These are phyloP conservation scores for Gallinago paraguaiae DNA, from an alignment of 2,113 vertebrate species.

Conservation along the genomic window DNA sequence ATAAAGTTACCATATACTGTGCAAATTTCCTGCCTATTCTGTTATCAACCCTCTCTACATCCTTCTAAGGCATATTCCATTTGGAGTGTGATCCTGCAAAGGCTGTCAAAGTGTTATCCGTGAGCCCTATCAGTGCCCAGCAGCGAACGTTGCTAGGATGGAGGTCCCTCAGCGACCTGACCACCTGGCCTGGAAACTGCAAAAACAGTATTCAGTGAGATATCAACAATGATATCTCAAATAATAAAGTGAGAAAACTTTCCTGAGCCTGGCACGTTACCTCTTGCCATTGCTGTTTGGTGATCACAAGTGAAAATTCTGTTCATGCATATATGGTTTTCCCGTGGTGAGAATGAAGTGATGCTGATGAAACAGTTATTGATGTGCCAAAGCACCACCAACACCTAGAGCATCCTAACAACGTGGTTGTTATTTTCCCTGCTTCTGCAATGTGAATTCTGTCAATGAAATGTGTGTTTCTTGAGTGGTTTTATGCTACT, in stretches of 20 bases:
- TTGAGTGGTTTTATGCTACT: background rate
- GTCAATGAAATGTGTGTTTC: background rate
- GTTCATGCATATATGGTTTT: background rate
- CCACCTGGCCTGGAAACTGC: background rate
- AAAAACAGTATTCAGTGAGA: background rate
- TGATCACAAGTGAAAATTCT: background rate
- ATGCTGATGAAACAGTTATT: background rate
- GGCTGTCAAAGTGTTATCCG: background rate
- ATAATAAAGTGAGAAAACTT: background rate
- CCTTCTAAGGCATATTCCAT: background rate
- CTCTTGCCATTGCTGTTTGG: background rate
- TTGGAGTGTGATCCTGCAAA: background rate
- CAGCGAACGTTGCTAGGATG: background rate
- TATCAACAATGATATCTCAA: background rate
- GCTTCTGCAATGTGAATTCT: background rate
- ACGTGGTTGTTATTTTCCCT: background rate
- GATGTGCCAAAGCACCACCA: background rate
- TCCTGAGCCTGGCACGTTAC: background rate
- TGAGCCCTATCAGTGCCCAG: background rate
- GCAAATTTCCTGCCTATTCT: background rate
- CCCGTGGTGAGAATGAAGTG: background rate
- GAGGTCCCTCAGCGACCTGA: background rate
- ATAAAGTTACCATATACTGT: background rate
- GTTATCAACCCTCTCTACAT: background rate
- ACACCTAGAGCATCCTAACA: background rate